Evolutionary conservation across 2,797 vertebrate species (phyloP), one percentile per base, ranked within the genome.

Genomic region (Tolypeutes matacus): DNA sequence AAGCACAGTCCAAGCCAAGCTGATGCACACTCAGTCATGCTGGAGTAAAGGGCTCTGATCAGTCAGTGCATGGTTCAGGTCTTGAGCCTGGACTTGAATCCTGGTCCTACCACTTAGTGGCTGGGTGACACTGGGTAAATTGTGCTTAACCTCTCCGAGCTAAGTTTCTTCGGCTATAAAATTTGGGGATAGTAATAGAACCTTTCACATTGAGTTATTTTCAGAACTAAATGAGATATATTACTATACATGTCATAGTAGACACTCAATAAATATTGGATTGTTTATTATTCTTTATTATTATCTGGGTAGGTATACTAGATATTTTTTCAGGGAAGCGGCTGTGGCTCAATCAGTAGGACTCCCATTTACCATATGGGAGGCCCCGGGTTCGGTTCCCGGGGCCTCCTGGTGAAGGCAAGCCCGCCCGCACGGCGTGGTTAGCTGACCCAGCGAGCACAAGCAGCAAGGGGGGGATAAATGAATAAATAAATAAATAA

Each of bases 181-280:
- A 73, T n/a, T n/a, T 70, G 29, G 8, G 25, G 29, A 69, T 73
- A 36, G 23, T 76, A 94, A 91, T 75, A 65, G 29, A 49, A 84
- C 42, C 29, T 39, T 64, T 81, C 69, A 77, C 9, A 86, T 0
- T 51, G 65, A 86, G 36, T 86, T 82, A 90, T 6, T 58, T 17
- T 58, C 86, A 94, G 72, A 96, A 86, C 84, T 73, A 94, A 96
- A 92, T 86, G 27, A 80, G 62, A 80, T 36, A 49, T 73, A 86
- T 51, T 80, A 73, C 62, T 93, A 49, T 3, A 58, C 20, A 29
- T 56, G 80, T 23, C 31, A 60, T 76, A 56, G 39, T 36, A 95
- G 84, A 83, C 23, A 62, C 83, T 72, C 14, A 29, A 51, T 82
- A 96, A 77, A 75, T 62, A 36, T 75, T 82, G 62, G 25, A 72